Percentiles rank a stretch among this genome's conserved stretches.
Conservation (phyloP, 2,797 vertebrate species). For the Vireo griseus region DNA sequence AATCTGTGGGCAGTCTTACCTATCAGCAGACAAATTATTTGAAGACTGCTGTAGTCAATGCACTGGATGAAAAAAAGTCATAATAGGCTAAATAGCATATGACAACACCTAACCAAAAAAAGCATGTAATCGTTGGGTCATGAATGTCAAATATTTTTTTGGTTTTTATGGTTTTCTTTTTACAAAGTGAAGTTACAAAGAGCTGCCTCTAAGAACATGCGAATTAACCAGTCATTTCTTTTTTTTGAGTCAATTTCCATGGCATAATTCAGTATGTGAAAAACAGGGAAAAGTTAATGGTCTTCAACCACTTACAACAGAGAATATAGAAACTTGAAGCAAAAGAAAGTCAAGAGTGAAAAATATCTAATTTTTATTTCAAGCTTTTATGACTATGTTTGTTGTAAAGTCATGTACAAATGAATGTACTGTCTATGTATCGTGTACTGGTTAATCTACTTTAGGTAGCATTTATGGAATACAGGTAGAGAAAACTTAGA, state of each 20-base stretch:
- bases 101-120: not conserved
- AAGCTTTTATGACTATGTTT: not conserved
- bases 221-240: not conserved
- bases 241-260: not conserved
- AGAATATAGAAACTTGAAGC: not conserved
- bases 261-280: not conserved
- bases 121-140: not conserved
- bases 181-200: not conserved
- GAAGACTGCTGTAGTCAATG: not conserved
- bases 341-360: not conserved
- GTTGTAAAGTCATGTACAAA: not conserved
- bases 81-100: not conserved
- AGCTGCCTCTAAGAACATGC: not conserved
- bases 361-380: not conserved
- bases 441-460: not conserved
- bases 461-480: not conserved
- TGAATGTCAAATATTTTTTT: not conserved
- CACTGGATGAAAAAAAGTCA: not conserved
- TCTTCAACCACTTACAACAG: not conserved
- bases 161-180: not conserved
- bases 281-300: not conserved
- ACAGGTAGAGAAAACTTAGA: not conserved
- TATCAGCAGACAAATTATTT: not conserved
- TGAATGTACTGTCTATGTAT: not conserved
- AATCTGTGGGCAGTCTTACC: not conserved